phyloP scores from a whole-genome alignment of 30 jellyfish, hydroid and myxozoan genomes.

The Calvadosia cruxmelitensis region DNA sequence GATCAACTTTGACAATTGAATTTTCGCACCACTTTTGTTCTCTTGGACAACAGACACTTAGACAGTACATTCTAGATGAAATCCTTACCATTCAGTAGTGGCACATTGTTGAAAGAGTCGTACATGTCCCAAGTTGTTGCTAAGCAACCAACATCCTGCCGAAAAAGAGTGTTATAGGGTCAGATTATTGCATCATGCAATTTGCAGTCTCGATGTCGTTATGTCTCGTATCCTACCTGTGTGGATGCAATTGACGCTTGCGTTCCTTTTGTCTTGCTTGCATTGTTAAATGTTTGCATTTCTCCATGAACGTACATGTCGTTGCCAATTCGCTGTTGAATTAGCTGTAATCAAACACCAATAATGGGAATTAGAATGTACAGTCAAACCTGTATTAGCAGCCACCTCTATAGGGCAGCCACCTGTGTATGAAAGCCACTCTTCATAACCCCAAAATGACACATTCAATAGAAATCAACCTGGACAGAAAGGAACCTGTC shows the following conservation, averaged over 20 bases:
- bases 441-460: too few relatives aligned
- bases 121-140: slow-evolving; percentile 88
- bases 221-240: slow-evolving; percentile 19
- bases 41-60: too few relatives aligned
- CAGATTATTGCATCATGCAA: background rate
- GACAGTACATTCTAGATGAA: too few relatives aligned
- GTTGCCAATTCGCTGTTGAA: slow-evolving; percentile 77
- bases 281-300: slow-evolving; percentile 87
- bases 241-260: slow-evolving; percentile 40
- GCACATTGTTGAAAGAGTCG: slow-evolving; percentile 36
- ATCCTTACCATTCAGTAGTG: background rate
- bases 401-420: too few relatives aligned
- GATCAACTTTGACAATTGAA: too few relatives aligned
- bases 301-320: slow-evolving; percentile 91
- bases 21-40: too few relatives aligned
- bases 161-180: background rate
- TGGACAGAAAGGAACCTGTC: too few relatives aligned
- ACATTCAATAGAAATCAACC: too few relatives aligned
- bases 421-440: too few relatives aligned
- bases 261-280: slow-evolving; percentile 69
- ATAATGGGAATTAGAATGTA: background rate
- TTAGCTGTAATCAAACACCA: slow-evolving; percentile 19
- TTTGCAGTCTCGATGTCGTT: background rate
- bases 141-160: slow-evolving; percentile 82
- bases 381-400: too few relatives aligned